phyloP scores from a whole-genome alignment of 2,113 vertebrate genomes.

The Hiodon tergisus region DNA sequence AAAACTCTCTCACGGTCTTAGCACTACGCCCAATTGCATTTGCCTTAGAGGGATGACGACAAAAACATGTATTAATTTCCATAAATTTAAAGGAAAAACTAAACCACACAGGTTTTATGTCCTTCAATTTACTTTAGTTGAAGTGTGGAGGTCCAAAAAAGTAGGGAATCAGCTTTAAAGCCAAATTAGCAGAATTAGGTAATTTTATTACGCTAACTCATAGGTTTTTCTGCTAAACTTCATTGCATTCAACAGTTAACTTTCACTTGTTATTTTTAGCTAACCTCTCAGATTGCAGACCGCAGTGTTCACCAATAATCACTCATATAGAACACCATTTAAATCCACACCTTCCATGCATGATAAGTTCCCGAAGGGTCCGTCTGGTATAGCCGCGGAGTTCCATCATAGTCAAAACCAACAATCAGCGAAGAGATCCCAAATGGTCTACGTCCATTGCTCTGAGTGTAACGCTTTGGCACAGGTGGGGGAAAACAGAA shows the following conservation, averaged over 20 bases:
- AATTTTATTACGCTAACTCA: too few relatives aligned
- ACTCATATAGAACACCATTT: not conserved
- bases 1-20: slow-evolving; percentile 73
- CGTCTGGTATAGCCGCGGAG: slow-evolving; percentile 72
- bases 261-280: too few relatives aligned
- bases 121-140: too few relatives aligned
- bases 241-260: too few relatives aligned
- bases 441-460: slow-evolving; percentile 74
- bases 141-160: too few relatives aligned
- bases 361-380: slow-evolving; percentile 77
- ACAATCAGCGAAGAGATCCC: slow-evolving; percentile 74
- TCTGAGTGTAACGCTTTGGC: slow-evolving; percentile 69
- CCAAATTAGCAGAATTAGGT: too few relatives aligned
- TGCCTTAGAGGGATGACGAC: slow-evolving; percentile 48
- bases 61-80: not conserved
- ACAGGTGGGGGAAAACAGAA: not conserved
- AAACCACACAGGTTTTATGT: too few relatives aligned
- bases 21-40: slow-evolving; percentile 72
- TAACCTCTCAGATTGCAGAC: too few relatives aligned
- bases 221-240: too few relatives aligned
- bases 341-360: slow-evolving; percentile 68
- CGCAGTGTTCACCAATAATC: too few relatives aligned
- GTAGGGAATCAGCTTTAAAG: too few relatives aligned
- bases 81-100: not conserved
- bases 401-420: slow-evolving; percentile 72